Percentiles rank a stretch among this genome's conserved stretches.
Conservation (phyloP, 1,140 invertebrate genomes). For the Idris sp. region DNA sequence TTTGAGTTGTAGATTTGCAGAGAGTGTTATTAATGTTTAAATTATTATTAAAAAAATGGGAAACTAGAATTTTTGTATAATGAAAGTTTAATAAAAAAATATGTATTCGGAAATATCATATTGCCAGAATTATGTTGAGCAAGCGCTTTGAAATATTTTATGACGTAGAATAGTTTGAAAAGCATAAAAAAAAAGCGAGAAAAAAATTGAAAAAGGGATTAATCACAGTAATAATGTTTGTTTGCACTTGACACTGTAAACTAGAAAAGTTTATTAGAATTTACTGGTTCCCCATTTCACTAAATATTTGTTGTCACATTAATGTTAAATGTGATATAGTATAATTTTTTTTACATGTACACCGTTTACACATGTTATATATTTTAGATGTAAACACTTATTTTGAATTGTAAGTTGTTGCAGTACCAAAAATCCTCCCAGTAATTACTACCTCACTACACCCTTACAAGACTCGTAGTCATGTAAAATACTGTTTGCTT, state of each 20-base stretch:
- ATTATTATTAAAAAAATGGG: slow-evolving; percentile 52
- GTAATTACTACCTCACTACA: slow-evolving; percentile 45
- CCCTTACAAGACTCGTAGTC: slow-evolving; percentile 51
- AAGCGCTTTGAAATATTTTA: slow-evolving; percentile 65
- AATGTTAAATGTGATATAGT: slow-evolving; percentile 52
- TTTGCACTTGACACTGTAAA: slow-evolving; percentile 62
- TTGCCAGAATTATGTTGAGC: background rate
- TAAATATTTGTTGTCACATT: slow-evolving; percentile 53
- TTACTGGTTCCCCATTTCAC: slow-evolving; percentile 63
- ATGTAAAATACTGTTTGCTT: slow-evolving; percentile 56
- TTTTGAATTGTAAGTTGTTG: slow-evolving; percentile 44
- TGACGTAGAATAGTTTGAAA: slow-evolving; percentile 41
- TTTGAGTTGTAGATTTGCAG: slow-evolving; percentile 7
- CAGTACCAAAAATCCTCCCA: slow-evolving; percentile 37
- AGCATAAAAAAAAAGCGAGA: slow-evolving; percentile 17
- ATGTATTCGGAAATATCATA: too few relatives aligned
- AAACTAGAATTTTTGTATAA: slow-evolving; percentile 59
- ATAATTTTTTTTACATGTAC: slow-evolving; percentile 40
- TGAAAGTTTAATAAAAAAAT: too few relatives aligned
- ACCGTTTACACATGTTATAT: slow-evolving; percentile 19
- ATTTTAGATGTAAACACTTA: slow-evolving; percentile 36
- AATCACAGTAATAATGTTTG: slow-evolving; percentile 66
- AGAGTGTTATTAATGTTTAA: slow-evolving; percentile 10
- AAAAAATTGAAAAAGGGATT: slow-evolving; percentile 51
- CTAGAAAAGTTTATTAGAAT: slow-evolving; percentile 43